Percentiles rank a stretch among this genome's conserved stretches.
Evolutionary conservation across 2,888 invertebrate species (phyloP).

Genomic region (Caenorhabditis zanzibari): DNA sequence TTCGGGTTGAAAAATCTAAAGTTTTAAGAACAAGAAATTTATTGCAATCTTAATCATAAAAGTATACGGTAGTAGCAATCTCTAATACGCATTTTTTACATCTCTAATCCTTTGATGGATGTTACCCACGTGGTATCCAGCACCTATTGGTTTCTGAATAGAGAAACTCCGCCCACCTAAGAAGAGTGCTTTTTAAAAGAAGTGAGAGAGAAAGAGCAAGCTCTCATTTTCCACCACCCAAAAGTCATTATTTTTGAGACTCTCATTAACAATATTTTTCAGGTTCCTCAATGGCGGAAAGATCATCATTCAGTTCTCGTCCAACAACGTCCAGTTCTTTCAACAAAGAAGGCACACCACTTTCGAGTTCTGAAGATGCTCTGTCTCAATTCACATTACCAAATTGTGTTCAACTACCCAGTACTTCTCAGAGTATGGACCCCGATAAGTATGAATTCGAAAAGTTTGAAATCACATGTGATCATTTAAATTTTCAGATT

Average conservation of each 20-base stretch:
- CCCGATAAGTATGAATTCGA: conserved; percentile 4
- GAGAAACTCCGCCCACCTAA: not conserved
- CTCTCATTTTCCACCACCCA: too few species aligned
- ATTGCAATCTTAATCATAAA: too few species aligned
- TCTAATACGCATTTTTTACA: too few species aligned
- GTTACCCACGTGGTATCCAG: not conserved
- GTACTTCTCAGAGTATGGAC: not conserved
- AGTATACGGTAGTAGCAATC: too few species aligned
- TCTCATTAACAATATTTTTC: too few species aligned
- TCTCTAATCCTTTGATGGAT: not conserved
- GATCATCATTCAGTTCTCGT: conserved; percentile 8
- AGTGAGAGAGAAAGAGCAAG: not conserved
- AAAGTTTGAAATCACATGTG: not conserved
- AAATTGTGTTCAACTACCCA: conserved; percentile 22
- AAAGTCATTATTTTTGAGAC: too few species aligned
- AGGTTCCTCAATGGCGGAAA: conserved; percentile 17
- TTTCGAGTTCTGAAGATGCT: not conserved
- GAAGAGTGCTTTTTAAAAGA: not conserved
- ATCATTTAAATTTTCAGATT: conserved; percentile 50
- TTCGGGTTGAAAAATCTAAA: too few species aligned
- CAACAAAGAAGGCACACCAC: conserved; percentile 14
- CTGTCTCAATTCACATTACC: conserved; percentile 29
- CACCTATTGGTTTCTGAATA: not conserved
- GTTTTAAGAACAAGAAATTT: too few species aligned
- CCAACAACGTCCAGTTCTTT: conserved; percentile 26